These are phyloP conservation scores for Aplocera efformata DNA, from an alignment of 2,888 invertebrate genomes.

Conservation along the genomic window DNA sequence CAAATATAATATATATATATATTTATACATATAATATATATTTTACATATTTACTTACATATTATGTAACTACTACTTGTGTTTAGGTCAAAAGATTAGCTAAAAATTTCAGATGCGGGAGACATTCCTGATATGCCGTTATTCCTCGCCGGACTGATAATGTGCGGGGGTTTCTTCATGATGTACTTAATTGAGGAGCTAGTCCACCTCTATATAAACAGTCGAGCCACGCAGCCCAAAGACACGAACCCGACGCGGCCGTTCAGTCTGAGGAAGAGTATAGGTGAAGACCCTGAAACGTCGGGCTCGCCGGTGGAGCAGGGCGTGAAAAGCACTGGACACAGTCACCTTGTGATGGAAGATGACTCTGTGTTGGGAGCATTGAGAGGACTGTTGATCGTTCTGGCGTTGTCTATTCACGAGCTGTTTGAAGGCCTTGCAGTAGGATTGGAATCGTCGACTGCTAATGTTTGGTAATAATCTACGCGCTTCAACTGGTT, in stretches of 20 bases:
- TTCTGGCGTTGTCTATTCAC: slow-evolving; percentile 87
- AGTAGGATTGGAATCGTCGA: slow-evolving; percentile 86
- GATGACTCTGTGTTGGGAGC: slow-evolving; percentile 69
- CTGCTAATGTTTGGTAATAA: slow-evolving; percentile 68
- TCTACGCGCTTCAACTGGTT: too few species aligned
- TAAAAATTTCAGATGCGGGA: slow-evolving; percentile 61
- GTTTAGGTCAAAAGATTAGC: too few species aligned
- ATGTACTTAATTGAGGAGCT: slow-evolving; percentile 90
- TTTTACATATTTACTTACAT: too few species aligned
- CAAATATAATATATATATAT: too few species aligned
- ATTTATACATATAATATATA: too few species aligned
- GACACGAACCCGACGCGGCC: slow-evolving; percentile 54
- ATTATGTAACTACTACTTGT: too few species aligned
- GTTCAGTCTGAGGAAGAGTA: slow-evolving; percentile 57
- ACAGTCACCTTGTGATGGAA: slow-evolving; percentile 50
- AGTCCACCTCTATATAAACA: slow-evolving; percentile 85
- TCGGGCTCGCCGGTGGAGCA: slow-evolving; percentile 30
- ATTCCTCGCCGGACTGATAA: slow-evolving; percentile 85
- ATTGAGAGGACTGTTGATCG: slow-evolving; percentile 87
- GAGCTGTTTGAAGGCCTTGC: slow-evolving; percentile 93
- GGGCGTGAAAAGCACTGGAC: slow-evolving; percentile 43
- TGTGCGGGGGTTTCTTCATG: slow-evolving; percentile 87
- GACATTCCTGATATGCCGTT: slow-evolving; percentile 79
- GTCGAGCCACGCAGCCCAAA: slow-evolving; percentile 59
- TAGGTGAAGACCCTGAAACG: slow-evolving; percentile 45